Percentiles rank a stretch among this genome's conserved stretches.
phyloP scores from a whole-genome alignment of 2,113 vertebrate genomes.

The Erythrolamprus reginae region DNA sequence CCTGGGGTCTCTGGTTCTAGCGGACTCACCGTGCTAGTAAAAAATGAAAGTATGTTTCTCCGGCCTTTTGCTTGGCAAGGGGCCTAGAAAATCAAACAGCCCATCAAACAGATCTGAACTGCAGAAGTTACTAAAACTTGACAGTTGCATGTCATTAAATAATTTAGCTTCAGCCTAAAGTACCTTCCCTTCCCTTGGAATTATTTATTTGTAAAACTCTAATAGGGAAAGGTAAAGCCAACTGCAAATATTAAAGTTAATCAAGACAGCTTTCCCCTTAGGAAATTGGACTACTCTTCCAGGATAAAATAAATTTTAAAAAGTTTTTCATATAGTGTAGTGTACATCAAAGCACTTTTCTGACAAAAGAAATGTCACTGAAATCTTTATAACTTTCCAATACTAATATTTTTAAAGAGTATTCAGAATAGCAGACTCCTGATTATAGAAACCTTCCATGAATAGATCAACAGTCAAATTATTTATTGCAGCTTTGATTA shows the following conservation, averaged over 20 bases:
- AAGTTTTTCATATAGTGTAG: slow-evolving; percentile 1
- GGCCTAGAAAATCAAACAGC: neutral
- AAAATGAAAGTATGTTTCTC: neutral
- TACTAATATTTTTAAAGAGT: neutral
- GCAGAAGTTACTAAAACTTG: neutral
- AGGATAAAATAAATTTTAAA: slow-evolving; percentile 20
- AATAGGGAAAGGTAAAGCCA: neutral
- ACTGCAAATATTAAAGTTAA: slow-evolving; percentile 4
- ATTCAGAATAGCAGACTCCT: neutral
- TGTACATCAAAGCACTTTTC: neutral
- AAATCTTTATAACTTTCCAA: fast-evolving
- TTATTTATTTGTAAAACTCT: neutral
- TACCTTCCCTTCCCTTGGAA: neutral
- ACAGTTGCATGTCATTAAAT: neutral
- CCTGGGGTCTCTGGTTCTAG: neutral
- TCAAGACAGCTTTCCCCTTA: neutral
- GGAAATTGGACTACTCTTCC: neutral
- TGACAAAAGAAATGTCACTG: neutral
- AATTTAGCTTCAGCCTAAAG: neutral
- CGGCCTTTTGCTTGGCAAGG: neutral
- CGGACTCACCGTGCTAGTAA: neutral
- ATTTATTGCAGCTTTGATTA: neutral
- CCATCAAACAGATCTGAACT: neutral
- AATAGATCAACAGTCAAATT: neutral
- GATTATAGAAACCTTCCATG: neutral